Base-by-base conservation (phyloP, 2,113 vertebrate species). In the Rhegmatorhina hoffmannsi region DNA sequence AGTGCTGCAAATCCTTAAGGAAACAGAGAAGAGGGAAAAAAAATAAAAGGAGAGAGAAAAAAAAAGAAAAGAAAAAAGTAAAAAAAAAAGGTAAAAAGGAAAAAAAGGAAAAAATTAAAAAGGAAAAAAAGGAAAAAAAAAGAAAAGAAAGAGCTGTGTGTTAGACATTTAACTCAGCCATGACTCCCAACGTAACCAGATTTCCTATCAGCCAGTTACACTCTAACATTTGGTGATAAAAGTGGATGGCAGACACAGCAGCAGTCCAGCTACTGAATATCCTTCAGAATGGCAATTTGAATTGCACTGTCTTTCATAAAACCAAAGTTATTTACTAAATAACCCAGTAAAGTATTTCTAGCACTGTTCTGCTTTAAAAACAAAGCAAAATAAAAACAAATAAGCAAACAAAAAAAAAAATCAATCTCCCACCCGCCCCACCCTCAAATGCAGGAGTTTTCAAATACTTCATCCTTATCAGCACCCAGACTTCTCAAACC, bases 1-100 rank as follows among this genome's bases (percentile, higher is more conserved):
- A 97, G 91, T 99, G 98, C 96, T 99, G 97, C 96, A 98, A 97
- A 95, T 98, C 98, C 98, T 98, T 90, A 91, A 98, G 95, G 82
- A 96, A 96, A 96, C 1, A 79, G 89, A 89, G 63, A 58, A 52
- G 85, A 81, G 8, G 0, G 9, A 5, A 4, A 34, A 52, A 44
- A 24, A 19, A 7, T 2, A 13, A 81, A 56, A 11, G 8, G 5
- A 4, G 28, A 23, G 53, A 17, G 16, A 19, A 28, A 31, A 9
- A 19, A 28, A 52, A 8, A 28, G 23, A 34, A 59, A 10, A 11
- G 4, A 33, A 11, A 23, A 40, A 28, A 10, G 1, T 9, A 6
- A 21, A 8, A 4, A 24, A 20, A 26, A 23, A 4, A 1, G 18
- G 34, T 38, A 9, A 6, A 1, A 0, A 10, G 4, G 13, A 17